Conservation (phyloP, 53 echinoderm and acorn worm genomes). For the Pentamera pediparva region DNA sequence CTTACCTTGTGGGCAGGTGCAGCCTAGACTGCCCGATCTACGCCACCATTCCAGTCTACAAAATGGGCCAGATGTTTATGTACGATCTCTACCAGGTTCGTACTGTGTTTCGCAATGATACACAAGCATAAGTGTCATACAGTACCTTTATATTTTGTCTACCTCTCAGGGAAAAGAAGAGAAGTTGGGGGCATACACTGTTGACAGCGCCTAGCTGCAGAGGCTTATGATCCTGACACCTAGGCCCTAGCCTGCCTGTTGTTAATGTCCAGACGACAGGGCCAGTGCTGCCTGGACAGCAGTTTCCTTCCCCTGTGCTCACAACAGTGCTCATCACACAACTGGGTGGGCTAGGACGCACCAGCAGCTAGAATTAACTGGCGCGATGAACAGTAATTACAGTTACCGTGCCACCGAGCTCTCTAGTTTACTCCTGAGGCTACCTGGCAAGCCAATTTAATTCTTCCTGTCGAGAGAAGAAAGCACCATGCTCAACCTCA, state of each 20-base stretch:
- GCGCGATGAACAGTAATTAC: too few relatives aligned
- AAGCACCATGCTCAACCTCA: too few relatives aligned
- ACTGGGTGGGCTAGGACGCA: too few relatives aligned
- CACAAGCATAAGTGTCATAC: not conserved
- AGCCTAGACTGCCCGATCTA: conserved; percentile 88
- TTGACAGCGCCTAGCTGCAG: not conserved
- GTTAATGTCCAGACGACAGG: not conserved
- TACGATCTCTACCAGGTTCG: conserved; percentile 97
- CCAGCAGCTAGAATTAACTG: too few relatives aligned
- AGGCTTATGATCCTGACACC: not conserved
- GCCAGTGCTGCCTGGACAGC: too few relatives aligned
- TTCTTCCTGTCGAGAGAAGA: too few relatives aligned
- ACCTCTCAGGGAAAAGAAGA: too few relatives aligned
- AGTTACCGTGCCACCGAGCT: too few relatives aligned
- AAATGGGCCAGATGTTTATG: conserved; percentile 99
- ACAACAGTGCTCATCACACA: not conserved
- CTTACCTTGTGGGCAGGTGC: conserved; percentile 91
- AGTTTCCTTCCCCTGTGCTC: not conserved
- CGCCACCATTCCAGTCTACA: conserved; percentile 95
- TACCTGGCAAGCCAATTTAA: too few relatives aligned
- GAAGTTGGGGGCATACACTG: not conserved
- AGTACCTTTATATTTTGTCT: not conserved
- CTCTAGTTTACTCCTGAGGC: too few relatives aligned
- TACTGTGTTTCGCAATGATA: too few relatives aligned
- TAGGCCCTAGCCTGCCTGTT: not conserved